phyloP scores from a whole-genome alignment of 2,797 vertebrate genomes.

The Potorous gilbertii region DNA sequence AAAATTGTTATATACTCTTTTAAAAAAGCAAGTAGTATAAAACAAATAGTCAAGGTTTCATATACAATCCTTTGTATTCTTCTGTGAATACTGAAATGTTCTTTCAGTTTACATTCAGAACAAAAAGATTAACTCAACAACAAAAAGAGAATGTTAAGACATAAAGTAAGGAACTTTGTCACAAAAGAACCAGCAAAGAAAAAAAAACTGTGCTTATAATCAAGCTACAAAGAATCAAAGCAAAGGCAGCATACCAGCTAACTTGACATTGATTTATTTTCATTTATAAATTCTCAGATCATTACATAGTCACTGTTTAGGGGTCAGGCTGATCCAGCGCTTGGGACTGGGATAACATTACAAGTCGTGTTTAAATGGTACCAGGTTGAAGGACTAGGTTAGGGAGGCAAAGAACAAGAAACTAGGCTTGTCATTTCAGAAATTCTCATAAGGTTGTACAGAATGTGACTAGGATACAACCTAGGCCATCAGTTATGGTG shows the following conservation, averaged over 20 bases:
- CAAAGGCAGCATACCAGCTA: not conserved
- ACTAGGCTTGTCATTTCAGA: not conserved
- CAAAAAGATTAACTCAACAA: not conserved
- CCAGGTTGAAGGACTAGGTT: not conserved
- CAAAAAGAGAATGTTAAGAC: not conserved
- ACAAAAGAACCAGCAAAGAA: not conserved
- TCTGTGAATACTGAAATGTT: not conserved
- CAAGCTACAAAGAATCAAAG: not conserved
- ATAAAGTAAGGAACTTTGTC: not conserved
- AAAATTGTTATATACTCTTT: not conserved
- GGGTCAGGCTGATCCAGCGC: not conserved
- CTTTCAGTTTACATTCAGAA: not conserved
- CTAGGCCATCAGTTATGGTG: not conserved
- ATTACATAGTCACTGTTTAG: not conserved
- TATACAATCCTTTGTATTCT: not conserved
- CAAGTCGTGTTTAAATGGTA: not conserved
- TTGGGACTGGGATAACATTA: not conserved
- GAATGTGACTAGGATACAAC: not conserved
- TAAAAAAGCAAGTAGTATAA: not conserved
- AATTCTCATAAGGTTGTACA: slow-evolving; percentile 8
- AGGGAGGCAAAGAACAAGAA: not conserved
- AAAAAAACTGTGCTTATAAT: not conserved
- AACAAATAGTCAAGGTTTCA: slow-evolving; percentile 33
- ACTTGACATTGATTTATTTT: not conserved
- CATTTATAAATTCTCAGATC: not conserved